Conservation (phyloP, 2,113 vertebrate genomes). For the Trochalopteron elliotii region DNA sequence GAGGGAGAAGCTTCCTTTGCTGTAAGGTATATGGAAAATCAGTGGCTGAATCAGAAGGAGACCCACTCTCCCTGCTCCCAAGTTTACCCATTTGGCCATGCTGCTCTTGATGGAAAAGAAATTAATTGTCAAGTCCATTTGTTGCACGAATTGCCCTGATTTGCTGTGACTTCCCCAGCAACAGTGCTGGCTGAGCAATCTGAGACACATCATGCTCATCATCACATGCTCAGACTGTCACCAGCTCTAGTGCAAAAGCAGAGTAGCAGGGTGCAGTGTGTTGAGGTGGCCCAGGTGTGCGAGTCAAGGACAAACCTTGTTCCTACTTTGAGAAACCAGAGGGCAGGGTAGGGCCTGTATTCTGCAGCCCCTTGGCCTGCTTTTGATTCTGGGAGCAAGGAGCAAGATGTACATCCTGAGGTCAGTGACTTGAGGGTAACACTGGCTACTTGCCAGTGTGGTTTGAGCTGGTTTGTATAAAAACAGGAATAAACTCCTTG, state of each 20-base stretch:
- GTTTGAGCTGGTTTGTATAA: background rate
- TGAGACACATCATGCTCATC: background rate
- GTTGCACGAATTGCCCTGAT: background rate
- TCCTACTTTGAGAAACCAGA: fast-evolving
- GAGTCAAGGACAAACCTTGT: background rate
- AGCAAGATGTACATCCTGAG: fast-evolving
- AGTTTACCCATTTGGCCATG: background rate
- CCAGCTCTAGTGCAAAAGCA: background rate
- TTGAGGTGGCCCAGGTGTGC: fast-evolving
- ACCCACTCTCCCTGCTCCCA: fast-evolving
- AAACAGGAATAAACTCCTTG: background rate
- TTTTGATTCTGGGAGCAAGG: background rate
- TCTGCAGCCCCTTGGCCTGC: fast-evolving
- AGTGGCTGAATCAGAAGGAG: background rate
- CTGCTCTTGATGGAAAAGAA: background rate
- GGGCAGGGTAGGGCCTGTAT: background rate
- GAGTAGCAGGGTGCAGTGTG: background rate
- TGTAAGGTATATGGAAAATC: background rate
- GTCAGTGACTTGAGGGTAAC: background rate
- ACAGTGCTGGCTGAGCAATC: background rate
- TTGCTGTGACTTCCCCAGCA: background rate
- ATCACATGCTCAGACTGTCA: fast-evolving
- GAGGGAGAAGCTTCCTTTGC: background rate
- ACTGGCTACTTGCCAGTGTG: background rate
- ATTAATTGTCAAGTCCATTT: background rate